Evolutionary conservation across 2,888 invertebrate species (phyloP), one percentile per base, ranked within the genome.

Genomic region (Lithophane ornitopus): DNA sequence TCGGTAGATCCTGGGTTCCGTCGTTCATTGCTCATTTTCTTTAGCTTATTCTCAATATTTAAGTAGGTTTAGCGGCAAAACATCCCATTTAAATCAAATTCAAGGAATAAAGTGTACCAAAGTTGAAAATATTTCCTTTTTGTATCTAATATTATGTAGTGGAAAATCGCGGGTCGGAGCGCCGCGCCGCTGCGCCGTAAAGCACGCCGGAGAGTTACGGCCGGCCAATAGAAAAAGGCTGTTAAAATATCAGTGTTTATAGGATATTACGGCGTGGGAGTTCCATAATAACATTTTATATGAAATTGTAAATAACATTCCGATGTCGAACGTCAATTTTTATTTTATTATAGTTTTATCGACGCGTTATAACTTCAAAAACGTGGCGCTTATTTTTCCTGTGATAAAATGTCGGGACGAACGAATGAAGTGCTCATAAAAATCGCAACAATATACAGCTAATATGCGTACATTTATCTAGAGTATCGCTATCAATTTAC

Each of bases 401-500:
- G 44, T 49, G n/a, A 80, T 54, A 67, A 59, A 54, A 59, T 26
- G 59, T 44, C 16, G 44, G 72, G 19, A 56, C 63, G n/a, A 52
- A 76, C 39, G 22, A 71, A 82, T 78, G 70, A 85, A 82, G 86
- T 70, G 63, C 79, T 69, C 39, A 77, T 78, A 72, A 78, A 78
- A 75, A 81, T 75, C 56, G 81, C 73, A 79, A 84, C 75, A 81
- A 74, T 78, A 74, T 72, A 71, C 74, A 67, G 58, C 69, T 86
- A 86, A 86, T 87, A 86, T 76, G 74, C 56, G 68, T 70, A 73
- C 76, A 74, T 87, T 88, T 84, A 87, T 80, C 62, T 84, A 74
- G 68, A 73, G 74, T 81, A 84, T 87, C 79, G 81, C 85, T 86
- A 86, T 89, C 89, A 90, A 90, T 89, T 89, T 85, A 87, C 78